phyloP scores from a whole-genome alignment of 2,797 vertebrate genomes.

The Pygocentrus nattereri region DNA sequence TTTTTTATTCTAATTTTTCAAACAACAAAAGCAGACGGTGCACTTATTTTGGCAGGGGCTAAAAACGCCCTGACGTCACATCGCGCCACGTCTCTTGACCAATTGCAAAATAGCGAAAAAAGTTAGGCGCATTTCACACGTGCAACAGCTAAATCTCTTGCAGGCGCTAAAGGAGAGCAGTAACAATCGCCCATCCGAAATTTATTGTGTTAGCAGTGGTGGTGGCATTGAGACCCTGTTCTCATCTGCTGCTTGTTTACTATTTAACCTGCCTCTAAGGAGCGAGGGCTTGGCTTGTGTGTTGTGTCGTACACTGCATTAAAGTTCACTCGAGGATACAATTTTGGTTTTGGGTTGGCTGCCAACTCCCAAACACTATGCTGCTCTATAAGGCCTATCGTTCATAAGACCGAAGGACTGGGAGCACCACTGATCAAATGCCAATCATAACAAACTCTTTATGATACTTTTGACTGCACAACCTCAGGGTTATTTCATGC shows the following conservation, averaged over 20 bases:
- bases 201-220: not conserved
- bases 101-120: conserved; percentile 85
- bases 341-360: conserved; percentile 80
- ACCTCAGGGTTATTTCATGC: conserved; percentile 54
- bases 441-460: conserved; percentile 77
- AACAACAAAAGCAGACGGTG: conserved; percentile 69
- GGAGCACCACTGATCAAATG: conserved; percentile 77
- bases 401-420: conserved; percentile 72
- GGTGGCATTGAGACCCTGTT: conserved; percentile 58
- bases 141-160: conserved; percentile 5
- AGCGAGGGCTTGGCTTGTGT: conserved; percentile 77
- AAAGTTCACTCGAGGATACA: conserved; percentile 83
- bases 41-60: conserved; percentile 78
- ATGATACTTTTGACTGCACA: conserved; percentile 68
- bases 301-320: conserved; percentile 72
- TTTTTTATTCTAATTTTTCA: conserved; percentile 29
- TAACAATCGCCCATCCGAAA: not conserved
- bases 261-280: conserved; percentile 77
- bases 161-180: conserved; percentile 3
- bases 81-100: conserved; percentile 91
- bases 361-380: conserved; percentile 83
- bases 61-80: conserved; percentile 89
- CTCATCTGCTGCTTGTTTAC: conserved; percentile 73
- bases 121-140: conserved; percentile 52
- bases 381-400: conserved; percentile 78